Conservation (phyloP, 2,888 invertebrate genomes). For the Achlya flavicornis region DNA sequence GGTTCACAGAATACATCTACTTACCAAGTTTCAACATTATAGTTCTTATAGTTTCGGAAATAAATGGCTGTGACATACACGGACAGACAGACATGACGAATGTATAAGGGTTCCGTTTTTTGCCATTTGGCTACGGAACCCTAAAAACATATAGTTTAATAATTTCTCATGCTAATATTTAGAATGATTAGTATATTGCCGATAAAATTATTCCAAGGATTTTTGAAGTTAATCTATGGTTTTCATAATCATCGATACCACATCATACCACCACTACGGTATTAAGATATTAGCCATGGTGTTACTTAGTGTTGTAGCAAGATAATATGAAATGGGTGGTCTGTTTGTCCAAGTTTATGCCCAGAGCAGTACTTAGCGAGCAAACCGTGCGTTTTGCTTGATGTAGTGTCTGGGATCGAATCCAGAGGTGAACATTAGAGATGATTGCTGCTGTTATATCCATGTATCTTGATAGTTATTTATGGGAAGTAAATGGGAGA, state of each 20-base stretch:
- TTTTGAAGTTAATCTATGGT: too few species aligned
- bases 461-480: background rate
- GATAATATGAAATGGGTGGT: slow-evolving; percentile 36
- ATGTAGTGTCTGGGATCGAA: background rate
- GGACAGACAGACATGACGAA: too few species aligned
- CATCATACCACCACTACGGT: slow-evolving; percentile 28
- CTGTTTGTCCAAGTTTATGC: slow-evolving; percentile 19
- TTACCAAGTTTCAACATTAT: too few species aligned
- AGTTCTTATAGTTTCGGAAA: too few species aligned
- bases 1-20: too few species aligned
- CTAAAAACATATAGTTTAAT: too few species aligned
- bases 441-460: background rate
- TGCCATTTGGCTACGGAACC: too few species aligned
- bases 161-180: too few species aligned
- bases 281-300: slow-evolving; percentile 43
- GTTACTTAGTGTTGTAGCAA: slow-evolving; percentile 42
- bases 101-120: too few species aligned
- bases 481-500: background rate
- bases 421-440: background rate
- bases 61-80: too few species aligned
- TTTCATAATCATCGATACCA: slow-evolving; percentile 22
- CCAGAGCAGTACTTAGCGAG: background rate
- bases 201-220: too few species aligned
- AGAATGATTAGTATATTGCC: too few species aligned
- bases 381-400: background rate